Evolutionary conservation across 1,140 invertebrate species (phyloP).

Genomic region (Drosophila sechellia): DNA sequence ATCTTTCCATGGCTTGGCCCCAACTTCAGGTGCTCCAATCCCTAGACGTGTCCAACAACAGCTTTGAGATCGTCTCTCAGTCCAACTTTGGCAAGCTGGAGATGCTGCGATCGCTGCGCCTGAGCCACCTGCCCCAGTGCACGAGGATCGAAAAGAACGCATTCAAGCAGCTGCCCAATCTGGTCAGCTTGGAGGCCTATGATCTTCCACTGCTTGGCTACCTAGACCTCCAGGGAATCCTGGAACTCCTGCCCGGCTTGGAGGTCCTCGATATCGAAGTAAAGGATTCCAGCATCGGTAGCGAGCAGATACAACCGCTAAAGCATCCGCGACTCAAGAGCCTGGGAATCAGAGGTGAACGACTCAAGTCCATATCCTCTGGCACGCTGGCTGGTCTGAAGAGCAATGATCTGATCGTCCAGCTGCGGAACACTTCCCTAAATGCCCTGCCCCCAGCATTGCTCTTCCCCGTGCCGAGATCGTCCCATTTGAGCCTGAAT

Average conservation of each 20-base stretch:
- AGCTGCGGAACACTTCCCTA: constrained; percentile 92
- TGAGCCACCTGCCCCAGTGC: constrained; percentile 89
- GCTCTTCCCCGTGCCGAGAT: constrained; percentile 95
- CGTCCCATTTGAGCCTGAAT: constrained; percentile 91
- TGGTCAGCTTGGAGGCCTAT: constrained; percentile 89
- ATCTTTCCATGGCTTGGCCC: constrained; percentile 87
- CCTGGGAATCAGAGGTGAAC: constrained; percentile 90
- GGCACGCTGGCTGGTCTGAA: constrained; percentile 93
- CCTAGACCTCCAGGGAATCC: constrained; percentile 92
- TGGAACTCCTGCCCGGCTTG: constrained; percentile 89
- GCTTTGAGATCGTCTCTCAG: constrained; percentile 89
- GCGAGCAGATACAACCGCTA: constrained; percentile 91
- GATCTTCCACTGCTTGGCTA: constrained; percentile 92
- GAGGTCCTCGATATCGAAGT: constrained; percentile 93
- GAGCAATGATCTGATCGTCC: constrained; percentile 88
- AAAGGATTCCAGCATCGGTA: constrained; percentile 92
- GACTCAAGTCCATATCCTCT: constrained; percentile 91
- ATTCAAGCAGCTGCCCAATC: constrained; percentile 89
- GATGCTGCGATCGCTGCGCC: constrained; percentile 88
- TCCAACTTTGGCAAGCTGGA: constrained; percentile 90
- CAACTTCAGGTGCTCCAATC: constrained; percentile 88
- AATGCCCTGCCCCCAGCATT: constrained; percentile 90
- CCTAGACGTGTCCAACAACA: constrained; percentile 92
- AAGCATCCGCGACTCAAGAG: constrained; percentile 91
- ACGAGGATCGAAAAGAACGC: constrained; percentile 92